Evolutionary conservation across 2,797 vertebrate species (phyloP), one percentile per base, ranked within the genome.

Genomic region (Hylomyscus alleni): DNA sequence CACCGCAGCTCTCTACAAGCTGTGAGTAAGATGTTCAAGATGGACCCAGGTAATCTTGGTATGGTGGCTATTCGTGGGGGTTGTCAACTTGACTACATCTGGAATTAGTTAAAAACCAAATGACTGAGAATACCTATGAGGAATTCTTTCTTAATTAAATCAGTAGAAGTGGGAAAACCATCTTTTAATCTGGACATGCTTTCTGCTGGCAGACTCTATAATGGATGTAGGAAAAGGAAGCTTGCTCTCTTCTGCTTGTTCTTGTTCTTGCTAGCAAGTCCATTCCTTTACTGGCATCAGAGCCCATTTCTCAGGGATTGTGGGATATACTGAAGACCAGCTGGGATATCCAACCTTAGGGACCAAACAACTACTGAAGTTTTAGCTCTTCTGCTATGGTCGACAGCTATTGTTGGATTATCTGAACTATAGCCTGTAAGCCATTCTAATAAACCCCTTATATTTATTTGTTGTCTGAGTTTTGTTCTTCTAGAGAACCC

Each of bases 21-120:
- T 85, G 37, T 78, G 14, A 96, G 13, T 40, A 37, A 94, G 47
- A 31, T 93, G 6, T 93, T 86, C 34, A 65, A 47, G 62, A 50
- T 52, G 31, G 47, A 24, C 13, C 31, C 40, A 85, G 19, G 62
- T n/a, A 52, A 52, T 19, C 31, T 85, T 85, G 44, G 44, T n/a
- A 14, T 52, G 20, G 20, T 85, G 31, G 12, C 47, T 69, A 34
- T 34, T 67, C 10, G 9, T 50, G 6, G 44, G 24, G 11, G 62
- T 24, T 52, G 20, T 65, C 52, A 69, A n/a, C 62, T 67, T 85
- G 44, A 67, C 60, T 85, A 20, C 11, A 67, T 65, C 37, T 47
- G 26, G 15, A 84, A 19, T 50, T n/a, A 52, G 50, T 34, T 47
- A 52, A n/a, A 85, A 52, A 22, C 6, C 44, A 69, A 24, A 50